A percentile compares a stretch with the other conserved stretches of the same genome.
These are phyloP conservation scores for Syngnathoides biaculeatus DNA, from an alignment of 2,113 vertebrate genomes.

Conservation along the genomic window DNA sequence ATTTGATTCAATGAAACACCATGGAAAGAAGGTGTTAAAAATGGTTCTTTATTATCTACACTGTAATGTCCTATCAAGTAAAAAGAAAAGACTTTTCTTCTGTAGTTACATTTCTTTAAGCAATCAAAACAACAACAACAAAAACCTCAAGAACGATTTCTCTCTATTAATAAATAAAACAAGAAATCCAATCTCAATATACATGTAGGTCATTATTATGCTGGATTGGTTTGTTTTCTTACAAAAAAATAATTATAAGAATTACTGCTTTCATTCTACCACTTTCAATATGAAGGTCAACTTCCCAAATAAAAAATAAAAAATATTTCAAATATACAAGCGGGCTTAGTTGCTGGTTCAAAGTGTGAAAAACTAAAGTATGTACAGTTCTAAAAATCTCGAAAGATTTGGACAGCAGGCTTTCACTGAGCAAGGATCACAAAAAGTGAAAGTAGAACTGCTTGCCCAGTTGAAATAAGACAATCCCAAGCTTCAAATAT, in stretches of 20 bases:
- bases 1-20: constrained; percentile 61
- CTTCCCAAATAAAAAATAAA: constrained; percentile 72
- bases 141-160: constrained; percentile 52
- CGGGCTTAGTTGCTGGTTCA: constrained; percentile 64
- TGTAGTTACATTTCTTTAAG: constrained; percentile 51
- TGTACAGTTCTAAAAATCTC: constrained; percentile 63
- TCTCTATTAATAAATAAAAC: constrained; percentile 82
- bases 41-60: constrained; percentile 89
- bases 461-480: constrained; percentile 47
- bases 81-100: constrained; percentile 77
- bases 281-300: constrained; percentile 78
- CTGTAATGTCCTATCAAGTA: constrained; percentile 88
- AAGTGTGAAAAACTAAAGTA: constrained; percentile 66
- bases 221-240: constrained; percentile 64
- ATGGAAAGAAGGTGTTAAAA: constrained; percentile 78
- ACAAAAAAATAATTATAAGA: constrained; percentile 59
- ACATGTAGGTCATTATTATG: constrained; percentile 44
- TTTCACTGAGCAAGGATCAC: constrained; percentile 52
- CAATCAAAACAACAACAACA: constrained; percentile 59
- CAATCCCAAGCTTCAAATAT: constrained; percentile 57
- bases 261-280: constrained; percentile 55
- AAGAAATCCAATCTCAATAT: constrained; percentile 72
- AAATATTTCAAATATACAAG: constrained; percentile 55
- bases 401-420: constrained; percentile 57
- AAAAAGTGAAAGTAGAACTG: constrained; percentile 38